Conservation (phyloP, 2,888 invertebrate genomes). For the Parochlus steinenii region DNA sequence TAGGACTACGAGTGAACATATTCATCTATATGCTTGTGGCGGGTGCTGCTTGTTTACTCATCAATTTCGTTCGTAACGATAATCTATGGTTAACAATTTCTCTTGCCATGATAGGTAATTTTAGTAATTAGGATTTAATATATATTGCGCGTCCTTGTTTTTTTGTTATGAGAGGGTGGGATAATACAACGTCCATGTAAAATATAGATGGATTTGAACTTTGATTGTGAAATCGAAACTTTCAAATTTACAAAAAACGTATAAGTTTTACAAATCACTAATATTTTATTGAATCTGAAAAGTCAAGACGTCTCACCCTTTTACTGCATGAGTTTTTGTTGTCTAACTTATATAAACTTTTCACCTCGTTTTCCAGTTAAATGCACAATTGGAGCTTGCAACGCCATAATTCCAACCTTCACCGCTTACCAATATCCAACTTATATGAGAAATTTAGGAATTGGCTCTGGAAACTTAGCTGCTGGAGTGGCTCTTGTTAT, state of each 20-base stretch:
- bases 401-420: conserved; percentile 59
- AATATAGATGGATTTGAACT: too few species aligned
- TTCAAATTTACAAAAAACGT: too few species aligned
- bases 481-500: conserved; percentile 59
- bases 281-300: too few species aligned
- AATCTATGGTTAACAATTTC: conserved; percentile 43
- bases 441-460: conserved; percentile 48
- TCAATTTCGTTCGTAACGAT: conserved; percentile 35
- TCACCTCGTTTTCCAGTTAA: conserved; percentile 33
- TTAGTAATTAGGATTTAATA: too few species aligned
- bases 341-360: conserved; percentile 12
- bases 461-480: conserved; percentile 57
- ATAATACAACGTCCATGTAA: too few species aligned
- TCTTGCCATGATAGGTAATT: conserved; percentile 48
- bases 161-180: too few species aligned
- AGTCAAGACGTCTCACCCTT: neutral
- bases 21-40: conserved; percentile 49
- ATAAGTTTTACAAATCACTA: too few species aligned
- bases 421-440: conserved; percentile 58
- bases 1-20: conserved; percentile 52
- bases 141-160: too few species aligned
- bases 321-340: neutral
- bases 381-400: conserved; percentile 58
- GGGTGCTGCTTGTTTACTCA: conserved; percentile 48
- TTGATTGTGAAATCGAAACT: too few species aligned